Evolutionary conservation across 2,888 invertebrate genomes (phyloP).

Genomic region (Griposia aprilina): DNA sequence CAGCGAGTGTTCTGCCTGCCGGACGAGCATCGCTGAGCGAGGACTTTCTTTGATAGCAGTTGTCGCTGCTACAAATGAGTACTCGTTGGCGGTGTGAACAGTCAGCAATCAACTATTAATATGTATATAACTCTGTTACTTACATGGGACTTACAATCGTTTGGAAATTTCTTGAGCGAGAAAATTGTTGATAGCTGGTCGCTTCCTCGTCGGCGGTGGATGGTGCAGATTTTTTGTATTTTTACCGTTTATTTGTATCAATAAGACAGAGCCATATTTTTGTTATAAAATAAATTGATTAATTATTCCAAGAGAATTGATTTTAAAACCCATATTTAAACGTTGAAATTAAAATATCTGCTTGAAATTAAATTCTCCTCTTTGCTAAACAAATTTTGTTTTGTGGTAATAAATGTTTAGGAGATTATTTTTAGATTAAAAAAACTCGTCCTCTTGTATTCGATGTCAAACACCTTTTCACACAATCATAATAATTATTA

Average conservation of each 20-base stretch:
- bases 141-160: not conserved
- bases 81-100: not conserved
- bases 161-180: not conserved
- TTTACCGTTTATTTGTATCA: slow-evolving; percentile 7
- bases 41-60: not conserved
- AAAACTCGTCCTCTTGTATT: slow-evolving; percentile 31
- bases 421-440: slow-evolving; percentile 18
- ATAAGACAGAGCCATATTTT: not conserved
- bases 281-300: not conserved
- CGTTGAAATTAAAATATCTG: not conserved
- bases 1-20: not conserved
- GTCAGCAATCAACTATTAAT: not conserved
- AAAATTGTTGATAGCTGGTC: not conserved
- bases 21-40: too few species aligned
- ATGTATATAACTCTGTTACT: not conserved
- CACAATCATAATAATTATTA: not conserved
- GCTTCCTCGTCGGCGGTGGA: not conserved
- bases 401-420: slow-evolving; percentile 19
- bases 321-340: too few species aligned
- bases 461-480: slow-evolving; percentile 51
- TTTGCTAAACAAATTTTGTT: not conserved
- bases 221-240: slow-evolving; percentile 20
- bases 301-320: not conserved
- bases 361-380: not conserved
- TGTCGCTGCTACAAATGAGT: not conserved